Evolutionary conservation across 2,113 vertebrate species (phyloP).

Genomic region (Condylura cristata): DNA sequence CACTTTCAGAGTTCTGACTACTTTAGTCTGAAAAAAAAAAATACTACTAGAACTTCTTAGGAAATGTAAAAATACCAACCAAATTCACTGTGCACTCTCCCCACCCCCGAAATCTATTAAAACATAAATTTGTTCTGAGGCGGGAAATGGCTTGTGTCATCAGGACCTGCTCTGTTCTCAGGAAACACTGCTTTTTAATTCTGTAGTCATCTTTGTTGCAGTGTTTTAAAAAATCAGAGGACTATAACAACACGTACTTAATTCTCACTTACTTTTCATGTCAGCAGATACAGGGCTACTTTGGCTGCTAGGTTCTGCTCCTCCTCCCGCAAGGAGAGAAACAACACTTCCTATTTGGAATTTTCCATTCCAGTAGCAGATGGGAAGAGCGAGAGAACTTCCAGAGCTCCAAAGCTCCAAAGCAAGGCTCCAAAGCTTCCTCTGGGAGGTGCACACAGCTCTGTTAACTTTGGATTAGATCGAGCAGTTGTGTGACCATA

Average conservation of each 20-base stretch:
- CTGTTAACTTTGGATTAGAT: neutral
- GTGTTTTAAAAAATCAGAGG: neutral
- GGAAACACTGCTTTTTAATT: slow-evolving; percentile 17
- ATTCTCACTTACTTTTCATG: slow-evolving; percentile 37
- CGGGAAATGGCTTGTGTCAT: neutral
- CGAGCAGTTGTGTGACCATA: neutral
- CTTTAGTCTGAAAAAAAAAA: neutral
- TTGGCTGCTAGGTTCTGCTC: neutral
- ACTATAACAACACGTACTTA: slow-evolving; percentile 15
- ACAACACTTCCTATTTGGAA: neutral
- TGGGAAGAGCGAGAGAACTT: neutral
- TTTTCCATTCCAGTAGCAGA: neutral
- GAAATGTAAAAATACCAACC: slow-evolving; percentile 32
- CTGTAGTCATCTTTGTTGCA: slow-evolving; percentile 20
- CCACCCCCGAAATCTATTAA: slow-evolving; percentile 5
- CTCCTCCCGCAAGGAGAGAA: neutral
- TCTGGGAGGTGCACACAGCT: neutral
- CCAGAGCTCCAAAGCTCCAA: neutral
- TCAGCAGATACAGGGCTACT: neutral
- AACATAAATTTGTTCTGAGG: slow-evolving; percentile 28
- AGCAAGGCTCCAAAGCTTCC: neutral
- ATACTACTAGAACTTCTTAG: slow-evolving; percentile 22
- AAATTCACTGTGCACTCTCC: neutral
- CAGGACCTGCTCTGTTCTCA: slow-evolving; percentile 3
- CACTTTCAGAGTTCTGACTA: slow-evolving; percentile 13